Evolutionary conservation across 2,888 invertebrate genomes (phyloP), one percentile per base, ranked within the genome.

Genomic region (Callosobruchus maculatus): DNA sequence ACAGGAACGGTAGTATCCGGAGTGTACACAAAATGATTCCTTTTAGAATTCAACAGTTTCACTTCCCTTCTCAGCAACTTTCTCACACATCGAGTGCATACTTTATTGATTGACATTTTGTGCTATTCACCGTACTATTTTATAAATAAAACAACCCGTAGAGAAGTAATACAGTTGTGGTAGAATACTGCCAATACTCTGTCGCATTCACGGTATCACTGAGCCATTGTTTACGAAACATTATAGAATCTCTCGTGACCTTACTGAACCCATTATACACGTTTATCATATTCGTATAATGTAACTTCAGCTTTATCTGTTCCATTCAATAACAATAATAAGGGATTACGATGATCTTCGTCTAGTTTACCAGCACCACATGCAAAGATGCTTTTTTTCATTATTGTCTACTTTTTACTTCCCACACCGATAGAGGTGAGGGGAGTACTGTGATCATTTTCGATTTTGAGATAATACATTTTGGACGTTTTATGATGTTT

Each of bases 11-110:
- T 87, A 80, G 86, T 87, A 78, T 92, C 92, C 0, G 92, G 90
- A 76, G 88, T 88, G 82, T 91, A 93, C 74, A 88, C 90, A 83
- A 93, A 93, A 85, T 92, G 92, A 18, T 78, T 81, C 74, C 84
- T 81, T 76, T 80, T 74, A 77, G 80, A 78, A 72, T 78, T 79
- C 70, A 83, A 76, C 70, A 83, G 78, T 68, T 78, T 79, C 26
- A 81, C 72, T 75, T 84, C 79, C 49, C 76, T 76, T 70, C 67
- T 74, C 71, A 73, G 71, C 74, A 73, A 72, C 74, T 74, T 68
- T 18, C 13, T 77, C 69, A 82, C 79, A 78, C 81, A 83, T 26
- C 74, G 75, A 21, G 74, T 75, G 71, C 83, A 81, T 67, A 81
- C 74, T 81, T 82, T 83, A 74, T 82, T 83, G 70, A 84, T 21